These are phyloP conservation scores for Ciconia maguari DNA, from an alignment of 2,113 vertebrate genomes.

Conservation along the genomic window DNA sequence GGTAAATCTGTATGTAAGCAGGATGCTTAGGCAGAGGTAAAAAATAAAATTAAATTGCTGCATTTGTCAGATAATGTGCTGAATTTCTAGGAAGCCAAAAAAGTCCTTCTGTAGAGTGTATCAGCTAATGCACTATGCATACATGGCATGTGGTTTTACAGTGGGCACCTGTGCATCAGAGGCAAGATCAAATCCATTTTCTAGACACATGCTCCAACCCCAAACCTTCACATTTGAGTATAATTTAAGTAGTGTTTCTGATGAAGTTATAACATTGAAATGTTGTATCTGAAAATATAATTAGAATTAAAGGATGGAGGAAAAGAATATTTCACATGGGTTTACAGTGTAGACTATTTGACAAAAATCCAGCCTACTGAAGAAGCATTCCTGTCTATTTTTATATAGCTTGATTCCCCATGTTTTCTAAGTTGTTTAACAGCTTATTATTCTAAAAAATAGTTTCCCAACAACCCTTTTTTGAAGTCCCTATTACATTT, in stretches of 20 bases:
- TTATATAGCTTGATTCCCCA: not conserved
- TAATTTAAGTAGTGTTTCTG: not conserved
- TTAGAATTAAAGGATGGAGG: not conserved
- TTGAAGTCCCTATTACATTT: not conserved
- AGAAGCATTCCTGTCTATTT: not conserved
- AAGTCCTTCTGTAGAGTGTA: not conserved
- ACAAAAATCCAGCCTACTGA: not conserved
- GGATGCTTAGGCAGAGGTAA: not conserved
- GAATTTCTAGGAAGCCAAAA: not conserved
- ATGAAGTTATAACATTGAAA: not conserved
- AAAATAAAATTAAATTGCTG: not conserved
- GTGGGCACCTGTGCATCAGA: not conserved
- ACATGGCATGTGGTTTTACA: not conserved
- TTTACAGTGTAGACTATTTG: not conserved
- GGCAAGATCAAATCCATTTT: not conserved
- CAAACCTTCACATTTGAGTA: not conserved
- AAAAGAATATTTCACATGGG: not conserved
- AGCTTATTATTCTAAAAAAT: not conserved
- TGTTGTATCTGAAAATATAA: not conserved
- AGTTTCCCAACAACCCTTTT: not conserved
- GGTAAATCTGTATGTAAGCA: not conserved
- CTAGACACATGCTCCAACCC: not conserved
- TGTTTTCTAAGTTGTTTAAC: not conserved
- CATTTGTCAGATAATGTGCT: not conserved
- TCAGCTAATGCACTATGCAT: not conserved